phyloP scores from a whole-genome alignment of 1,140 invertebrate species.

The Drosophila dunni region DNA sequence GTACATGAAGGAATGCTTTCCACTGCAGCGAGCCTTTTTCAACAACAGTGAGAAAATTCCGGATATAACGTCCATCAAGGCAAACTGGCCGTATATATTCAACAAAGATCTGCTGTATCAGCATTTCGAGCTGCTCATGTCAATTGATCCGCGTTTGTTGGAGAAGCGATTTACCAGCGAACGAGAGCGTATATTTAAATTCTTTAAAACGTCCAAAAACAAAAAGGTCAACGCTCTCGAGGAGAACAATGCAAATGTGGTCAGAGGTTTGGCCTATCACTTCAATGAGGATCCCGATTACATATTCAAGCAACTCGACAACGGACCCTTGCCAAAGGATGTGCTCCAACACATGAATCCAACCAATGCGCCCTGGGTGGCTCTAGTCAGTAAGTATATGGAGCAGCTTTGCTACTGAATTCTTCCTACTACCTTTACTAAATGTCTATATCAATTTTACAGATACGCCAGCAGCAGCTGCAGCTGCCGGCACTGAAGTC shows the following conservation, averaged over 20 bases:
- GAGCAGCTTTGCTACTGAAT: no score
- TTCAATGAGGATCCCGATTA: conserved; percentile 75
- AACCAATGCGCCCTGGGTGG: conserved; percentile 75
- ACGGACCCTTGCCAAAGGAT: conserved; percentile 61
- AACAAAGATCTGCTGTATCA: conserved; percentile 66
- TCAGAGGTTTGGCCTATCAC: conserved; percentile 69
- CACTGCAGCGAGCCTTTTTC: conserved; percentile 69
- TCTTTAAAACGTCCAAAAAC: conserved; percentile 69
- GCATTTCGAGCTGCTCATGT: conserved; percentile 75
- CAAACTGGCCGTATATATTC: conserved; percentile 77
- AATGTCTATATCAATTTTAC: not conserved
- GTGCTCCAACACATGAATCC: conserved; percentile 65
- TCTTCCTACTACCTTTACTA: no score
- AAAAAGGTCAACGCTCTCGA: conserved; percentile 64
- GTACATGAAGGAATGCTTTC: conserved; percentile 76
- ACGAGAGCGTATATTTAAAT: conserved; percentile 67
- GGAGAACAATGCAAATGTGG: conserved; percentile 64
- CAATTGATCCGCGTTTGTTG: conserved; percentile 65
- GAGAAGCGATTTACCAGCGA: conserved; percentile 62
- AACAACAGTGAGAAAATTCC: conserved; percentile 76
- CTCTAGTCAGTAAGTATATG: conserved; percentile 72
- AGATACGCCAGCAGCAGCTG: conserved; percentile 47
- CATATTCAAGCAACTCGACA: conserved; percentile 66
- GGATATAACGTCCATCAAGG: conserved; percentile 70
- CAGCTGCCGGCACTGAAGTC: conserved; percentile 27